Percentiles rank a stretch among this genome's conserved stretches.
Evolutionary conservation across 1,140 invertebrate species (phyloP).

Genomic region (Steinernema feltiae): DNA sequence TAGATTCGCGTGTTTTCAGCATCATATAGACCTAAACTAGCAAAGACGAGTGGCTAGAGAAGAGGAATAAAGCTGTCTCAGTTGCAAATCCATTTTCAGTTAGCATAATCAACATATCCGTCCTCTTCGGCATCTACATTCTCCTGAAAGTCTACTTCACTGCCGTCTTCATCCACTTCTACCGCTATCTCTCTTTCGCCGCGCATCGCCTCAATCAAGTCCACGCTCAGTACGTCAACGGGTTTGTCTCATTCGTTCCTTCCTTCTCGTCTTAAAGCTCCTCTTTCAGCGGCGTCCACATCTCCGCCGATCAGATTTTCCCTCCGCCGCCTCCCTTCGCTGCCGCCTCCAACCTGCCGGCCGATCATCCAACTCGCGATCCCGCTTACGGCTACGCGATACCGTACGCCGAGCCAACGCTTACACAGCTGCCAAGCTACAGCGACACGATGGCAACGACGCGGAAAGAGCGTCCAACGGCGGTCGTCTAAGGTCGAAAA

Average conservation of each 20-base stretch:
- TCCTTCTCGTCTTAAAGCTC: neutral
- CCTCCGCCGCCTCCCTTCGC: neutral
- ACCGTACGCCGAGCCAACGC: neutral
- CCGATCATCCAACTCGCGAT: neutral
- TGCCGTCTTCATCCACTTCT: neutral
- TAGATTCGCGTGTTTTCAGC: too few species aligned
- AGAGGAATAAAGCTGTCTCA: neutral
- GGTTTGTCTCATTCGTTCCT: neutral
- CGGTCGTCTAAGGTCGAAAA: neutral
- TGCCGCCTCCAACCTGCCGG: neutral
- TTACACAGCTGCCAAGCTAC: neutral
- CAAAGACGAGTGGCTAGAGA: too few species aligned
- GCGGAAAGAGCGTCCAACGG: neutral
- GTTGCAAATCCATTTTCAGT: neutral
- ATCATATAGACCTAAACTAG: too few species aligned
- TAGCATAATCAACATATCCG: neutral
- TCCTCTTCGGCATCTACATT: neutral
- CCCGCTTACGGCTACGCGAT: conserved; percentile 1
- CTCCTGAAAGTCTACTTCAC: neutral
- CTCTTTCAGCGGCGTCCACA: neutral
- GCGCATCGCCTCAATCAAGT: neutral
- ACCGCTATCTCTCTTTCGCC: neutral
- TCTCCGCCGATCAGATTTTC: neutral
- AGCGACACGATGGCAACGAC: neutral
- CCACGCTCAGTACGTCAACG: neutral